Evolutionary conservation across 2,888 invertebrate genomes (phyloP).

Genomic region (Pyrrhosoma nymphula): DNA sequence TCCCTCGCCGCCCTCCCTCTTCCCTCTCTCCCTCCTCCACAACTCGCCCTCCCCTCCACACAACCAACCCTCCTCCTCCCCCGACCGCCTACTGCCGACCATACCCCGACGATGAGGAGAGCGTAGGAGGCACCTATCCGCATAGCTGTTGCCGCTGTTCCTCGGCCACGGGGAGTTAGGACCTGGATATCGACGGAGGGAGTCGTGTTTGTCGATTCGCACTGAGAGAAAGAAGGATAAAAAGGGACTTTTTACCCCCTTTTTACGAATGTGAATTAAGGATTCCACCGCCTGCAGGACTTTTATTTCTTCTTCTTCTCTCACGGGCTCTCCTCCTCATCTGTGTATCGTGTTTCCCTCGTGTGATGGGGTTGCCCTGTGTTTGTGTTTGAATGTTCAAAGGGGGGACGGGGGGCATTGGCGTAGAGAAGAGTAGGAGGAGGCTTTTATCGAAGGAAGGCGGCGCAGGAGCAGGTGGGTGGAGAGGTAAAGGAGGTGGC

Average conservation of each 20-base stretch:
- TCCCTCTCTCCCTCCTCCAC: background rate
- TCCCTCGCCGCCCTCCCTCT: background rate
- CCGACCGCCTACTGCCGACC: constrained; percentile 21
- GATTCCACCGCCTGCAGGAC: background rate
- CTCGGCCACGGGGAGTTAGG: constrained; percentile 48
- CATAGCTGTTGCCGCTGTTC: constrained; percentile 54
- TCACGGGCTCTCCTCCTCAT: background rate
- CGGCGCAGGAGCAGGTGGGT: background rate
- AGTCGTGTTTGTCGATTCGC: constrained; percentile 51
- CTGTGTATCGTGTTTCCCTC: constrained; percentile 42
- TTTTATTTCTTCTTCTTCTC: background rate
- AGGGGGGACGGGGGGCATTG: background rate
- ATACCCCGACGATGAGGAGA: constrained; percentile 64
- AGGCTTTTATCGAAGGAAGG: constrained; percentile 17
- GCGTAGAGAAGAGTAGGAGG: background rate
- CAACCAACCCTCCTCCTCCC: background rate
- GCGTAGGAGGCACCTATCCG: constrained; percentile 65
- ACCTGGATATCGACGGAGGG: constrained; percentile 61
- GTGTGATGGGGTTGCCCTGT: background rate
- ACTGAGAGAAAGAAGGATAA: background rate
- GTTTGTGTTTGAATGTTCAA: background rate
- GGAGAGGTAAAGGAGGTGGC: background rate
- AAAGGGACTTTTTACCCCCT: background rate
- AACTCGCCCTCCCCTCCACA: background rate
- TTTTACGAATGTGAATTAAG: constrained; percentile 8